Evolutionary conservation across 2,113 vertebrate genomes (phyloP).

Genomic region (Pelvicachromis taeniatus): DNA sequence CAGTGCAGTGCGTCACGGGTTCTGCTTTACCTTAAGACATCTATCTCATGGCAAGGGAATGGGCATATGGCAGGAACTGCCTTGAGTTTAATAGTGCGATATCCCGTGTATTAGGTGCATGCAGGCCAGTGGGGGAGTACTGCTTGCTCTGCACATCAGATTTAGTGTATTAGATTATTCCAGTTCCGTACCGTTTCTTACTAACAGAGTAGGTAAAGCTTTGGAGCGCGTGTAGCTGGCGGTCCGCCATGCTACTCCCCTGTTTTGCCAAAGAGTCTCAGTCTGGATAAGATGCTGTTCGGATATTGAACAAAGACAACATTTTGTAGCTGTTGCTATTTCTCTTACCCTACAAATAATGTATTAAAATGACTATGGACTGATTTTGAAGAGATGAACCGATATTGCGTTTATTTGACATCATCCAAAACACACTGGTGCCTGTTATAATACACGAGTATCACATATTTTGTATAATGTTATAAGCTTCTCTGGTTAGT

Average conservation of each 20-base stretch:
- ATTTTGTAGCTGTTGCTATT: not conserved
- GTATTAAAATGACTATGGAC: not conserved
- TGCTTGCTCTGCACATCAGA: not conserved
- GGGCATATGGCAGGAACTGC: not conserved
- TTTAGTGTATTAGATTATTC: not conserved
- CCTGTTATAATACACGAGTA: not conserved
- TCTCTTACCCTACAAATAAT: not conserved
- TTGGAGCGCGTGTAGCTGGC: not conserved
- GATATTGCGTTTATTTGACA: not conserved
- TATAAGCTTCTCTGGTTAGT: not conserved
- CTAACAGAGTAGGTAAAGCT: not conserved
- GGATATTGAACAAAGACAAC: not conserved
- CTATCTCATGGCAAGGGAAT: not conserved
- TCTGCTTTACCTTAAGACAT: not conserved
- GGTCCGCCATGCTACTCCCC: not conserved
- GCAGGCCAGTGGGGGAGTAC: not conserved
- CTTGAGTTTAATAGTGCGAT: not conserved
- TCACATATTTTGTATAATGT: not conserved
- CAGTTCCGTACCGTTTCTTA: not conserved
- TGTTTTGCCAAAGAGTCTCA: not conserved
- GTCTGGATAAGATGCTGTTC: not conserved
- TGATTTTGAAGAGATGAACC: not conserved
- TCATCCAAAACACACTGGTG: not conserved
- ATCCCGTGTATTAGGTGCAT: rapidly evolving
- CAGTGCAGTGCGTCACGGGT: not conserved